Base-by-base conservation (phyloP, 2,113 vertebrate species). In the Spea multiplicata region DNA sequence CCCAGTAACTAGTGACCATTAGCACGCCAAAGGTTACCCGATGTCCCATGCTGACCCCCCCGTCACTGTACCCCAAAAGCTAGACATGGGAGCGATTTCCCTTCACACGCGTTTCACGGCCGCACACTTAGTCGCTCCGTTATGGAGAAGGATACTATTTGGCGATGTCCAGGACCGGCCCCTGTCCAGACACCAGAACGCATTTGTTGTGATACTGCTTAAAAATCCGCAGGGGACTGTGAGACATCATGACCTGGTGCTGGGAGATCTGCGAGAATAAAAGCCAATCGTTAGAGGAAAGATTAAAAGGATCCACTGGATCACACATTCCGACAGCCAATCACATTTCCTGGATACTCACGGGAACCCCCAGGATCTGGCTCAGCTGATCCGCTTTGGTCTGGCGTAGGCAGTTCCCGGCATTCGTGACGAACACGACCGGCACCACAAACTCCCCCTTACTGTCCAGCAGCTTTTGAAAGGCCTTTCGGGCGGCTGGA, bases 361-460 rank as follows among this genome's bases (percentile, higher is more conserved):
- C 96, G 12, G 92, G 88, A 44, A 96, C 86, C 8, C 90, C 93
- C 82, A 97, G 88, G 0, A 96, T 84, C 13, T 89, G 88, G 47
- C 94, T 94, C 81, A 96, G 80, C 85, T 96, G 94, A 45, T 91
- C 88, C 0, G 95, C 95, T 78, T 96, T 96, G 3, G 92, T 83
- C 81, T 92, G 92, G 52, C 90, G 89, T 45, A 94, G 91, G 83
- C 94, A 95, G 71, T 94, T 95, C 79, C 95, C 95, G n/a, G 95
- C 94, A 0, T 96, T 97, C 16, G 95, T 97, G 80, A 97, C 93
- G n/a, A 97, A 97, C 0, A 97, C 93, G 0, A 95, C 91, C 13
- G 95, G 95, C 83, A 95, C 88, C 72, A 92, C 64, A 82, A 96
- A 95, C 6, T 91, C 90, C 44, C 94, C 92, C 75, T 89, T 89